phyloP scores from a whole-genome alignment of 2,113 vertebrate species.

The Takifugu flavidus region DNA sequence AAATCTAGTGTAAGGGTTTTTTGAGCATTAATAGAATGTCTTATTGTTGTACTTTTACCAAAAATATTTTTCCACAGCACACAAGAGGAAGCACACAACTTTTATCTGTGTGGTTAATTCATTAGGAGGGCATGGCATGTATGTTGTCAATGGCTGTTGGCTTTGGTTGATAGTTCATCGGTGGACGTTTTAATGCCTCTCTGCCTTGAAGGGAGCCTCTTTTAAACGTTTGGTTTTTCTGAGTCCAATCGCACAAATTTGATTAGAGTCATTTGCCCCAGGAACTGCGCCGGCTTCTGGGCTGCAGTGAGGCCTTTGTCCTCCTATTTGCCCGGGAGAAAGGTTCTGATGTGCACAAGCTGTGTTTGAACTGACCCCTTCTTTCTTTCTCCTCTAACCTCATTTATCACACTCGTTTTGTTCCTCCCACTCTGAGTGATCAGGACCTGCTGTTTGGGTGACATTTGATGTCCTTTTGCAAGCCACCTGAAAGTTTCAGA shows the following conservation, averaged over 20 bases:
- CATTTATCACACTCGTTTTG: slow-evolving; percentile 43
- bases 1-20: too few relatives aligned
- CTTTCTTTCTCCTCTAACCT: slow-evolving; percentile 51
- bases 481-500: not conserved
- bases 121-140: slow-evolving; percentile 45
- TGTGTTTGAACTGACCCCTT: slow-evolving; percentile 50
- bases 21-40: too few relatives aligned
- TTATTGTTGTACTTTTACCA: too few relatives aligned
- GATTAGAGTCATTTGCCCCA: slow-evolving; percentile 66
- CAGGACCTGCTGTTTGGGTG: slow-evolving; percentile 23
- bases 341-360: slow-evolving; percentile 48
- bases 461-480: slow-evolving; percentile 34
- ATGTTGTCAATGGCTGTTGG: slow-evolving; percentile 48
- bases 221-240: slow-evolving; percentile 40
- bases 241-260: slow-evolving; percentile 70
- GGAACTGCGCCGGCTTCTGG: slow-evolving; percentile 49
- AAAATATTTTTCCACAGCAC: not conserved
- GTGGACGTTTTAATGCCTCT: slow-evolving; percentile 52
- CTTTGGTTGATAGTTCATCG: slow-evolving; percentile 41
- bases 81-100: slow-evolving; percentile 33
- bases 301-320: slow-evolving; percentile 61
- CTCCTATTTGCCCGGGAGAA: slow-evolving; percentile 52
- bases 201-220: slow-evolving; percentile 62
- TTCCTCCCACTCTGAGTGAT: slow-evolving; percentile 35
- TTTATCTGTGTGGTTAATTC: slow-evolving; percentile 45